These are phyloP conservation scores for Alsophila aescularia DNA, from an alignment of 2,888 invertebrate species.

Conservation along the genomic window DNA sequence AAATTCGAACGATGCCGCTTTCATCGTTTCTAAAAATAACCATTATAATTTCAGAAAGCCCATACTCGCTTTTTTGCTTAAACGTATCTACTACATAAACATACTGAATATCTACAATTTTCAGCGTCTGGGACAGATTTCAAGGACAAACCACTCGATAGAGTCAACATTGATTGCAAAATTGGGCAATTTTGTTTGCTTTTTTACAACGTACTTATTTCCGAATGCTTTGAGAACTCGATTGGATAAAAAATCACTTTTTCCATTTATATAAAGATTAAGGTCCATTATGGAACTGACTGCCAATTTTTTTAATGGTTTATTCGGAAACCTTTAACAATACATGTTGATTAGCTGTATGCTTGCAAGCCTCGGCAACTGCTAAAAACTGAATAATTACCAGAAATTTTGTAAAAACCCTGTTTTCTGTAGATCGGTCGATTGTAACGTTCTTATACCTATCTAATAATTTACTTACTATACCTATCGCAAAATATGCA, in stretches of 20 bases:
- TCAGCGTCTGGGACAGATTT: conserved; percentile 30
- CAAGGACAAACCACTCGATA: conserved; percentile 62
- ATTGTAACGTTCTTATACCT: no score
- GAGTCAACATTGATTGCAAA: conserved; percentile 63
- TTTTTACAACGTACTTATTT: conserved; percentile 41
- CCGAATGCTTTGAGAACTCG: conserved; percentile 46
- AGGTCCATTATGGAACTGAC: no score
- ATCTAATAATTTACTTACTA: no score
- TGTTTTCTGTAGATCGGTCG: no score
- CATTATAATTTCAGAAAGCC: neutral
- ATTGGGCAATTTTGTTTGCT: conserved; percentile 58
- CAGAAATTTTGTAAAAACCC: no score
- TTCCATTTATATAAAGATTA: neutral
- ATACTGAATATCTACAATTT: conserved; percentile 34
- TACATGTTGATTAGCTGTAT: no score
- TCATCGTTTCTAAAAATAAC: neutral
- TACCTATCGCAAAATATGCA: no score
- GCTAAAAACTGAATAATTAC: no score
- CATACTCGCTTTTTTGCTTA: conserved; percentile 1
- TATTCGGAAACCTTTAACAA: no score
- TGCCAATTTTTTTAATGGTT: no score
- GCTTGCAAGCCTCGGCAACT: no score
- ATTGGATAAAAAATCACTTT: conserved; percentile 33
- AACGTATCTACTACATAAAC: conserved; percentile 14
- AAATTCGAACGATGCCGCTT: neutral